A percentile compares a stretch with the other conserved stretches of the same genome.
Evolutionary conservation across 1,140 invertebrate species (phyloP).

Genomic region (Gonatopus flavifemur): DNA sequence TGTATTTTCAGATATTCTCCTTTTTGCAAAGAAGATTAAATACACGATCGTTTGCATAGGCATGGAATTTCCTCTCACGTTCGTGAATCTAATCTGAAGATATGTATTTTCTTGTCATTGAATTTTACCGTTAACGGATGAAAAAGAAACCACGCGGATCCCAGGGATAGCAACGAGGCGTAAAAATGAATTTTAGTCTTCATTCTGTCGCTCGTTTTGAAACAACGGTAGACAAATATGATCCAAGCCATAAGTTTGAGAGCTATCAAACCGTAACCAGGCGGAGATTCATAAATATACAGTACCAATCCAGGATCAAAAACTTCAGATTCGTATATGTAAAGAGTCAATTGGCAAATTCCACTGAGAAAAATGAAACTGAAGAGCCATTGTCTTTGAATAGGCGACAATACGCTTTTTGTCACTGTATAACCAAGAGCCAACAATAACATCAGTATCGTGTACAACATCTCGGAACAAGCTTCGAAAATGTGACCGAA

Average conservation of each 20-base stretch:
- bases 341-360: conserved; percentile 62
- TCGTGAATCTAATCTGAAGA: too few species aligned
- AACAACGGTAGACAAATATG: conserved; percentile 77
- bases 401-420: conserved; percentile 72
- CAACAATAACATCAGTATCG: conserved; percentile 78
- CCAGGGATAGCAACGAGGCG: conserved; percentile 79
- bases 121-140: conserved; percentile 41
- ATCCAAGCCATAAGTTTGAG: conserved; percentile 78
- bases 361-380: conserved; percentile 73
- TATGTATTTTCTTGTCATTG: not conserved
- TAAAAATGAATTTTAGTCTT: conserved; percentile 66
- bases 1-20: not conserved
- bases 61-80: too few species aligned
- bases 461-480: conserved; percentile 71
- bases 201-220: conserved; percentile 36
- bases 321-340: conserved; percentile 77
- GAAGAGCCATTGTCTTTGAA: conserved; percentile 82
- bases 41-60: too few species aligned
- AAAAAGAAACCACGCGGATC: conserved; percentile 62
- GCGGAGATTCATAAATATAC: conserved; percentile 86
- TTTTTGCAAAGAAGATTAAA: too few species aligned
- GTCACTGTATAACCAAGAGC: conserved; percentile 92
- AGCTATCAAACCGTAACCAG: conserved; percentile 81
- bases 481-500: conserved; percentile 71
- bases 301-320: conserved; percentile 88